phyloP scores from a whole-genome alignment of 2,888 invertebrate species.

The Lysandra bellargus region DNA sequence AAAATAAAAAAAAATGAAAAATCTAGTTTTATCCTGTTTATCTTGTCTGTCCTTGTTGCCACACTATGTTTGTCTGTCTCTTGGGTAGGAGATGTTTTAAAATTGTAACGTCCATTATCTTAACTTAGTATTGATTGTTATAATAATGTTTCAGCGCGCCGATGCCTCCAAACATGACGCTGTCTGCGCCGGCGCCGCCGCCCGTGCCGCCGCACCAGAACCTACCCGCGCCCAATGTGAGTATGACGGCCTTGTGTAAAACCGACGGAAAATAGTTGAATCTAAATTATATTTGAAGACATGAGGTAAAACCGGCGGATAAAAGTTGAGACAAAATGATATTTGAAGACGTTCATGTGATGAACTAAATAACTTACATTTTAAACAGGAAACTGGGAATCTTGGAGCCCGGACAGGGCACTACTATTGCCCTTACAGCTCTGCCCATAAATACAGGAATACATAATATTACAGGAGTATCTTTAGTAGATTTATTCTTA shows the following conservation, averaged over 20 bases:
- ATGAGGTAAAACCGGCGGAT: too few species aligned
- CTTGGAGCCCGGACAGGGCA: constrained; percentile 85
- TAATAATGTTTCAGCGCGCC: constrained; percentile 57
- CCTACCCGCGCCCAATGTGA: constrained; percentile 61
- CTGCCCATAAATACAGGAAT: constrained; percentile 91
- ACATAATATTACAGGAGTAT: constrained; percentile 91
- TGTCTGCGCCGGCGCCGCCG: constrained; percentile 59
- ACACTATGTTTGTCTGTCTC: too few species aligned
- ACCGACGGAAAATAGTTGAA: neutral
- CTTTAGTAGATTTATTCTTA: constrained; percentile 91
- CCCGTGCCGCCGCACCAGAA: constrained; percentile 77
- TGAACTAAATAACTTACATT: too few species aligned
- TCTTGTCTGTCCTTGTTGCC: neutral
- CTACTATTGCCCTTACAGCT: constrained; percentile 86
- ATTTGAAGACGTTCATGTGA: too few species aligned
- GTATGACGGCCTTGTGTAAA: constrained; percentile 34
- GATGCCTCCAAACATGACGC: constrained; percentile 70
- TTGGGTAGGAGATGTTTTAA: too few species aligned
- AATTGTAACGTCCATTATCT: too few species aligned
- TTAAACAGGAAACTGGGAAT: constrained; percentile 82
- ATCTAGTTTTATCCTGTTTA: neutral
- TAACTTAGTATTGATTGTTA: neutral
- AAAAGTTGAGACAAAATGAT: too few species aligned
- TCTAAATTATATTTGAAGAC: too few species aligned
- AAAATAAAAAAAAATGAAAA: too few species aligned